Evolutionary conservation across 2,797 vertebrate species (phyloP), one percentile per base, ranked within the genome.

Genomic region (Danio jaintianensis): DNA sequence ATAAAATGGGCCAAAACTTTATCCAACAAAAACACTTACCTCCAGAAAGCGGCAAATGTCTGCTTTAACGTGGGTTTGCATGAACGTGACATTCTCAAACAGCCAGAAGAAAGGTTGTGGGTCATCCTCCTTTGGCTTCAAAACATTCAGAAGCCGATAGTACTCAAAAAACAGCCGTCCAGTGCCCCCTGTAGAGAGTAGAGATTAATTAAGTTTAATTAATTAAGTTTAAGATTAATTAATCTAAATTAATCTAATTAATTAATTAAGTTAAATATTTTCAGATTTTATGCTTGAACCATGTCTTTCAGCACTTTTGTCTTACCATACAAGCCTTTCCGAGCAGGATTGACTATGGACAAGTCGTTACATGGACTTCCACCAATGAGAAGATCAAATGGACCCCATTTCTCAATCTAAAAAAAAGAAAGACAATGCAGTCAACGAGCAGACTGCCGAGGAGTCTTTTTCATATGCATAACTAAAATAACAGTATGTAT

Each of bases 41-140:
- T 98, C 97, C 13, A 98, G 89, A 86, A 96, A 98, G 18, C 95
- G 95, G n/a, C 94, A 98, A 80, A 98, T 98, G 89, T 96, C 95
- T 85, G 93, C 91, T 91, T 95, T 96, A 93, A 97, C 96, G 0
- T 92, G 93, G 0, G 89, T 91, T 71, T 94, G 94, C 97, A 98
- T 98, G 89, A 96, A 96, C 55, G 96, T 95, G 0, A 98, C 95
- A 0, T 98, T 98, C 90, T 98, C 97, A 50, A 96, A 98, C 81
- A 98, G 93, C 97, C 97, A 98, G 91, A 98, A 98, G 91, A 98
- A 98, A 0, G 96, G 96, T 2, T 94, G 83, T 3, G 93, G 91
- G 81, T 98, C 96, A 0, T 93, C 93, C 0, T 94, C 95, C 83
- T 94, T 95, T 78, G 97, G 97, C 42, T 95, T 96, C 11, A 96